A percentile compares a stretch with the other conserved stretches of the same genome.
Evolutionary conservation across 2,888 invertebrate species (phyloP).

Genomic region (Plebejus anna): DNA sequence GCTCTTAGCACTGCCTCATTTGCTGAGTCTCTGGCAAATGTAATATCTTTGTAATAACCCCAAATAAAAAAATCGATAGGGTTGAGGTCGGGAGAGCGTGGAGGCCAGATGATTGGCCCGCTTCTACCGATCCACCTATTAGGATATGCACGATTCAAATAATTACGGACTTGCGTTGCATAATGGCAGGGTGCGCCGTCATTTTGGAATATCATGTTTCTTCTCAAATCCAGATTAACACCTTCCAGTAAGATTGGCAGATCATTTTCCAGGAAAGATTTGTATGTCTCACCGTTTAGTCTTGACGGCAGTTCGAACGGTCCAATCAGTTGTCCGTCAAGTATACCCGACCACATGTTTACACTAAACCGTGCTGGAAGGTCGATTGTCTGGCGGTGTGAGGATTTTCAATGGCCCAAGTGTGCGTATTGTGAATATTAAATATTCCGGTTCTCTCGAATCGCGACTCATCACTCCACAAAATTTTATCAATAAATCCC

Average conservation of each 20-base stretch:
- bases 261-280: no score
- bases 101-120: no score
- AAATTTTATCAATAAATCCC: conserved; percentile 14
- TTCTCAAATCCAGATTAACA: no score
- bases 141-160: not conserved
- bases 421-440: conserved; percentile 26
- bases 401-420: conserved; percentile 32
- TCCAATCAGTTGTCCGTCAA: conserved; percentile 35
- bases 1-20: no score
- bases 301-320: conserved; percentile 33
- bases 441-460: conserved; percentile 30
- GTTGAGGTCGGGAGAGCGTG: no score
- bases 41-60: no score
- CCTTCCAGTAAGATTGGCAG: no score
- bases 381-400: conserved; percentile 33
- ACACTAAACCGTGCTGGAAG: conserved; percentile 36
- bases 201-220: no score
- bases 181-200: no score
- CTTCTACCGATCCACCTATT: not conserved
- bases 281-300: conserved; percentile 32
- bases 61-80: no score
- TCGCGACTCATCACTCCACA: conserved; percentile 30
- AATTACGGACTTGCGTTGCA: no score
- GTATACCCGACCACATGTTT: conserved; percentile 35
- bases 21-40: no score